phyloP scores from a whole-genome alignment of 2,888 invertebrate genomes.

The Dinocampus coccinellae region DNA sequence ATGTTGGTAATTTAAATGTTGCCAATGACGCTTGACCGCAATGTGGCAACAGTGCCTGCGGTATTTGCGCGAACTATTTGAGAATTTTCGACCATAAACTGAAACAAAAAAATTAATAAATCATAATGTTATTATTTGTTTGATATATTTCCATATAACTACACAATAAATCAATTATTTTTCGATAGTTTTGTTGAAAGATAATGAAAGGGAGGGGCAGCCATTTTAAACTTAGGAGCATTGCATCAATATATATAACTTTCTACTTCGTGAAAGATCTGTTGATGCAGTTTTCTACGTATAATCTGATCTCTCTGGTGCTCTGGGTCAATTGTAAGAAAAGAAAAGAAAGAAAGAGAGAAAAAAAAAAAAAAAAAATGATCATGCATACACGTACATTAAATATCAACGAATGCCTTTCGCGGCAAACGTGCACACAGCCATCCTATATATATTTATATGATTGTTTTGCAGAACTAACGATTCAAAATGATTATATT shows the following conservation, averaged over 20 bases:
- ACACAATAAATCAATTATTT: constrained; percentile 1
- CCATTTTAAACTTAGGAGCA: constrained; percentile 12
- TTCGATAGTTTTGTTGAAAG: background rate
- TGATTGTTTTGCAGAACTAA: constrained; percentile 5
- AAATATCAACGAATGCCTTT: constrained; percentile 4
- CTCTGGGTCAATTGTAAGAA: background rate
- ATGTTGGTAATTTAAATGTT: constrained; percentile 9
- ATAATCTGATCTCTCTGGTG: background rate
- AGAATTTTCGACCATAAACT: constrained; percentile 61
- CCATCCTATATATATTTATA: background rate
- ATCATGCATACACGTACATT: background rate
- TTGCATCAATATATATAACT: constrained; percentile 38
- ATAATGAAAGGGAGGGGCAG: background rate
- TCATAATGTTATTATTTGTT: constrained; percentile 11
- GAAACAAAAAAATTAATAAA: constrained; percentile 52
- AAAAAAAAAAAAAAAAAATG: background rate
- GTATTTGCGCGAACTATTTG: constrained; percentile 55
- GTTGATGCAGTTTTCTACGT: background rate
- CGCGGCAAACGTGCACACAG: background rate
- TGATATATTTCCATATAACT: background rate
- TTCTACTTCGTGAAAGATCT: constrained; percentile 15
- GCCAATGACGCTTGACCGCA: constrained; percentile 30
- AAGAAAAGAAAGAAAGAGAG: background rate
- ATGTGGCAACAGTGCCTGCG: constrained; percentile 28
- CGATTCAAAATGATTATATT: background rate